Percentiles rank a stretch among this genome's conserved stretches.
Evolutionary conservation across 2,888 invertebrate genomes (phyloP).

Genomic region (Geotrupes spiniger): DNA sequence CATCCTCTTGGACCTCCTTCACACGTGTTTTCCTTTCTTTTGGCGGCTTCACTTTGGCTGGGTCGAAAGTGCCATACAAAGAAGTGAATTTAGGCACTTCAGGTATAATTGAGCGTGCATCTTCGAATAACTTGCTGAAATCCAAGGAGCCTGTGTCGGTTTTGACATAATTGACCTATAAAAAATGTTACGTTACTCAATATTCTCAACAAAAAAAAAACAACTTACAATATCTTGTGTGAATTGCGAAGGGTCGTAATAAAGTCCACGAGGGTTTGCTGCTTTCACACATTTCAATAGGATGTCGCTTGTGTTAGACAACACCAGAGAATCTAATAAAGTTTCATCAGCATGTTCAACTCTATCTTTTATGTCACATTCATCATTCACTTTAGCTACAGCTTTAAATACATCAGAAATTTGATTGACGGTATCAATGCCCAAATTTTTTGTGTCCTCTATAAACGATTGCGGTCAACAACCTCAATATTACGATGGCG

Average conservation of each 20-base stretch:
- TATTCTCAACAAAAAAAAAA: background rate
- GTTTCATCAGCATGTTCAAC: conserved; percentile 44
- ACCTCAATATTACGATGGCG: too few species aligned
- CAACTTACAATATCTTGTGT: conserved; percentile 52
- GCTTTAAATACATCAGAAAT: conserved; percentile 37
- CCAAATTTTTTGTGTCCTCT: conserved; percentile 33
- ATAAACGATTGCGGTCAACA: conserved; percentile 9
- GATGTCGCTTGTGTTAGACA: conserved; percentile 41
- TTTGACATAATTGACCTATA: conserved; percentile 22
- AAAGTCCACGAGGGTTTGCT: conserved; percentile 47
- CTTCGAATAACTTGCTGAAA: conserved; percentile 42
- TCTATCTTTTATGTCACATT: conserved; percentile 36
- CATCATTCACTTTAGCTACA: conserved; percentile 36
- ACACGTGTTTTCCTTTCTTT: conserved; percentile 38
- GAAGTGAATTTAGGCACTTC: conserved; percentile 42
- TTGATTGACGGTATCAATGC: conserved; percentile 34
- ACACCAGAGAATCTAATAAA: conserved; percentile 39
- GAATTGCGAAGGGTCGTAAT: conserved; percentile 54
- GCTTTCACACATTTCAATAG: conserved; percentile 42
- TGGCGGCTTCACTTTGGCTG: conserved; percentile 38
- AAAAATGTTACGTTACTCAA: background rate
- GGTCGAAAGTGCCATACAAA: conserved; percentile 53
- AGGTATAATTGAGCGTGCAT: conserved; percentile 39
- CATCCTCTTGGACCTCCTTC: conserved; percentile 38
- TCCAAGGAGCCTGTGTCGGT: conserved; percentile 39